Evolutionary conservation across 2,888 invertebrate species (phyloP).

Genomic region (Tillus elongatus): DNA sequence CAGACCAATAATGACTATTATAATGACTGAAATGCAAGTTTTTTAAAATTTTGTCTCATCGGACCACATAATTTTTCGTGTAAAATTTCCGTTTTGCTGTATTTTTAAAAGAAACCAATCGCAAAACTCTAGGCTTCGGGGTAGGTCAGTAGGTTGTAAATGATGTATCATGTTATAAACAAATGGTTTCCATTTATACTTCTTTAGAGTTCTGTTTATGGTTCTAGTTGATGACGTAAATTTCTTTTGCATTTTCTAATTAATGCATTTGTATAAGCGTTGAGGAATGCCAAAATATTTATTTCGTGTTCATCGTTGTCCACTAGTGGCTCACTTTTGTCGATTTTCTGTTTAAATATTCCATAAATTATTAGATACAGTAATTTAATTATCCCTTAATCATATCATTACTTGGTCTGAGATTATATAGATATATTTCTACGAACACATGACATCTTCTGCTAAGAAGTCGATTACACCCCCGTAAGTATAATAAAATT

Average conservation of each 20-base stretch:
- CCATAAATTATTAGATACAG: too few species aligned
- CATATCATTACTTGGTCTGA: neutral
- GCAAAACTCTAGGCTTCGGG: neutral
- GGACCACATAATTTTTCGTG: constrained; percentile 1
- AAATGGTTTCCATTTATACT: constrained; percentile 2
- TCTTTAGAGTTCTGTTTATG: neutral
- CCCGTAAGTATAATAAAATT: neutral
- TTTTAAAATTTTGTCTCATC: constrained; percentile 1
- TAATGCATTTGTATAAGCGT: too few species aligned
- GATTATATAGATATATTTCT: neutral
- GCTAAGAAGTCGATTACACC: neutral
- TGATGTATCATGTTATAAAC: neutral
- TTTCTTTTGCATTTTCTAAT: too few species aligned
- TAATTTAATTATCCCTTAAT: neutral
- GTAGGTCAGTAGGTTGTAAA: neutral
- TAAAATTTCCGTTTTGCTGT: neutral
- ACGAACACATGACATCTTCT: neutral
- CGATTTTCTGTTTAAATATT: neutral
- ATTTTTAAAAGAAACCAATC: neutral
- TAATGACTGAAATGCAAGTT: neutral
- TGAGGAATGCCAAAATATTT: too few species aligned
- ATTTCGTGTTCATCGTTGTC: neutral
- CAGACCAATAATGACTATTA: constrained; percentile 1
- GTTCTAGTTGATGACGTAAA: neutral
- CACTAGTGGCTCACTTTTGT: neutral